phyloP scores from a whole-genome alignment of 2,888 invertebrate genomes.

The Harpagoxenus sublaevis region DNA sequence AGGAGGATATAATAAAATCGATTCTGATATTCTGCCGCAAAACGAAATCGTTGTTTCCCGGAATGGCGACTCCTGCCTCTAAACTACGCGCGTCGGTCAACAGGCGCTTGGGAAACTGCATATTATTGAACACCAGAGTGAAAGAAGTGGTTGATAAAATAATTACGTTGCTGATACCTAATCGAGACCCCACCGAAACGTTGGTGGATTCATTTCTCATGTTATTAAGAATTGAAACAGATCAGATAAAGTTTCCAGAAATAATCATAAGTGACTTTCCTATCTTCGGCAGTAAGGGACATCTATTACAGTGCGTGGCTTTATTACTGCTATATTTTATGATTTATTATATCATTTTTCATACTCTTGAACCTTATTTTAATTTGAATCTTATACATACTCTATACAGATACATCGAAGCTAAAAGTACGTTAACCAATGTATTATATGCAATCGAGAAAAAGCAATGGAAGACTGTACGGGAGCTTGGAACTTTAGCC shows the following conservation, averaged over 20 bases:
- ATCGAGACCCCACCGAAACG: conserved; percentile 74
- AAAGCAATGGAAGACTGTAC: conserved; percentile 78
- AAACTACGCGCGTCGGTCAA: conserved; percentile 65
- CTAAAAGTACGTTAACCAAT: conserved; percentile 66
- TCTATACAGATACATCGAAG: conserved; percentile 77
- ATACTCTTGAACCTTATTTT: background rate
- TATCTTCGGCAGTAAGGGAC: conserved; percentile 77
- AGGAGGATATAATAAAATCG: conserved; percentile 72
- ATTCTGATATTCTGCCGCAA: conserved; percentile 71
- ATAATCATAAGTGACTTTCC: conserved; percentile 75
- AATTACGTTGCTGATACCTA: conserved; percentile 79
- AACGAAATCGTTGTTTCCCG: conserved; percentile 76
- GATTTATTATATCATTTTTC: background rate
- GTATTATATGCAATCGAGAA: conserved; percentile 68
- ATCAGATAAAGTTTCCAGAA: conserved; percentile 76
- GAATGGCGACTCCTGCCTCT: conserved; percentile 72
- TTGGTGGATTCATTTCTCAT: conserved; percentile 76
- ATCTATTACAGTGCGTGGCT: conserved; percentile 76
- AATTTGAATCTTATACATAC: conserved; percentile 31
- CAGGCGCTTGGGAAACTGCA: conserved; percentile 72
- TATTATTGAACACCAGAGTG: conserved; percentile 73
- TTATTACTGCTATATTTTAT: background rate
- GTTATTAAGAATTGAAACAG: conserved; percentile 75
- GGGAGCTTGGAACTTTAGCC: conserved; percentile 75
- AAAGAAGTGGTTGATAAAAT: conserved; percentile 77